Evolutionary conservation across 2,888 invertebrate genomes (phyloP).

Genomic region (Ceraclea dissimilis): DNA sequence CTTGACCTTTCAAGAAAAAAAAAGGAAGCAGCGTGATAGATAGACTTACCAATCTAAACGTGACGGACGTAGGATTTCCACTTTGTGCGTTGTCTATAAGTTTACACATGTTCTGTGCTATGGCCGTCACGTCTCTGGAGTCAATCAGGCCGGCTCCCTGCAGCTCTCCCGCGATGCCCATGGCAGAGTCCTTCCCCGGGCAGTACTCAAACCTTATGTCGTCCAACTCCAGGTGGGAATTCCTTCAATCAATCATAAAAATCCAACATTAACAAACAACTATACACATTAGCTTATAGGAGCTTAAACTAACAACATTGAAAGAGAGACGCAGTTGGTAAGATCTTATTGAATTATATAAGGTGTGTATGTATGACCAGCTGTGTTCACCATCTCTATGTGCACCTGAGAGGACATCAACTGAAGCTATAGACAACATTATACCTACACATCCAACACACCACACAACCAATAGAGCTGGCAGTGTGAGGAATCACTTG

Average conservation of each 20-base stretch:
- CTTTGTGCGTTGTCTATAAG: conserved; percentile 51
- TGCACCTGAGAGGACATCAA: too few species aligned
- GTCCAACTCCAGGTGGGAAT: conserved; percentile 73
- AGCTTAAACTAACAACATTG: neutral
- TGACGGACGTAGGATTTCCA: conserved; percentile 52
- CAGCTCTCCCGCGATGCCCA: conserved; percentile 88
- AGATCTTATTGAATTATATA: neutral
- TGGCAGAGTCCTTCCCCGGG: conserved; percentile 79
- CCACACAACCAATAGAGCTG: too few species aligned
- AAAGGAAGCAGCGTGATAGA: too few species aligned
- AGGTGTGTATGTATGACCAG: too few species aligned
- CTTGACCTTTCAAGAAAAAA: too few species aligned
- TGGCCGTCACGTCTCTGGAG: conserved; percentile 62
- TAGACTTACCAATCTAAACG: conserved; percentile 66
- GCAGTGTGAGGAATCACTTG: too few species aligned
- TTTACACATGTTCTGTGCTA: conserved; percentile 71
- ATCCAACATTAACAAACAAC: too few species aligned
- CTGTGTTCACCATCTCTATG: too few species aligned
- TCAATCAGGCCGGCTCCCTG: conserved; percentile 17
- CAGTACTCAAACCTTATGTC: conserved; percentile 98
- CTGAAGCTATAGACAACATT: too few species aligned
- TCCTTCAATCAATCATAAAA: conserved; percentile 46
- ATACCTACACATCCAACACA: too few species aligned
- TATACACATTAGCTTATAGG: conserved; percentile 80
- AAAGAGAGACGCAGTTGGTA: neutral